Percentiles rank a stretch among this genome's conserved stretches.
phyloP scores from a whole-genome alignment of 1,140 invertebrate species.

The Diploscapter pachys region DNA sequence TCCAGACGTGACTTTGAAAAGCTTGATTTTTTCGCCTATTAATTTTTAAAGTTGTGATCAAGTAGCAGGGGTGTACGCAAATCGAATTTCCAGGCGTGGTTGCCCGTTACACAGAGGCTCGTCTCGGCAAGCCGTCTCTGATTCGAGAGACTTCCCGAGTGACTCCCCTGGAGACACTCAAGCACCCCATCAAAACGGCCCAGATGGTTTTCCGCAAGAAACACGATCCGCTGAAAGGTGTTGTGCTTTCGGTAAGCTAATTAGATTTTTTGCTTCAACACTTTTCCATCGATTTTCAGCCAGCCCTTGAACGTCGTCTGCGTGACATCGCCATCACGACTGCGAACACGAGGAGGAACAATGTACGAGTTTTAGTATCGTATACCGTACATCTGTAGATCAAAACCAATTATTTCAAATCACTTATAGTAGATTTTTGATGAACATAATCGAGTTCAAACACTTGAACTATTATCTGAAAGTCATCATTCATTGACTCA shows the following conservation, averaged over 20 bases:
- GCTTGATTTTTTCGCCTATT: too few relatives aligned
- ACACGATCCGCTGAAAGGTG: constrained; percentile 82
- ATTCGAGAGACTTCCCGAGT: constrained; percentile 93
- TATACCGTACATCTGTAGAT: too few relatives aligned
- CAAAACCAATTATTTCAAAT: too few relatives aligned
- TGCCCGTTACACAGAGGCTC: constrained; percentile 82
- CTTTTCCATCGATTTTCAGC: constrained; percentile 64
- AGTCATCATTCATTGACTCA: too few relatives aligned
- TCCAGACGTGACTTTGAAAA: too few relatives aligned
- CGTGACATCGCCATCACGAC: constrained; percentile 95
- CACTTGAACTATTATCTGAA: too few relatives aligned
- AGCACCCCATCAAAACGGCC: constrained; percentile 71
- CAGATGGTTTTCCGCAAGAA: constrained; percentile 66
- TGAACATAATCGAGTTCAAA: too few relatives aligned
- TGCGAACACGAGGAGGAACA: constrained; percentile 88
- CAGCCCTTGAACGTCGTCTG: constrained; percentile 81
- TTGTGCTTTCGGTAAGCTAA: constrained; percentile 71
- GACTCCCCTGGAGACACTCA: constrained; percentile 76
- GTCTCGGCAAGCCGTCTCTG: constrained; percentile 83
- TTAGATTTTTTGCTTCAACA: neutral
- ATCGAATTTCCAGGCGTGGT: constrained; percentile 66
- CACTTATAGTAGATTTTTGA: too few relatives aligned
- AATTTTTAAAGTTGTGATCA: too few relatives aligned
- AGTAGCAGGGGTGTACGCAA: too few relatives aligned
- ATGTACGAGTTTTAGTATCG: constrained; percentile 17